Evolutionary conservation across 2,888 invertebrate genomes (phyloP), one percentile per base, ranked within the genome.

Genomic region (Watsonalla cultraria): DNA sequence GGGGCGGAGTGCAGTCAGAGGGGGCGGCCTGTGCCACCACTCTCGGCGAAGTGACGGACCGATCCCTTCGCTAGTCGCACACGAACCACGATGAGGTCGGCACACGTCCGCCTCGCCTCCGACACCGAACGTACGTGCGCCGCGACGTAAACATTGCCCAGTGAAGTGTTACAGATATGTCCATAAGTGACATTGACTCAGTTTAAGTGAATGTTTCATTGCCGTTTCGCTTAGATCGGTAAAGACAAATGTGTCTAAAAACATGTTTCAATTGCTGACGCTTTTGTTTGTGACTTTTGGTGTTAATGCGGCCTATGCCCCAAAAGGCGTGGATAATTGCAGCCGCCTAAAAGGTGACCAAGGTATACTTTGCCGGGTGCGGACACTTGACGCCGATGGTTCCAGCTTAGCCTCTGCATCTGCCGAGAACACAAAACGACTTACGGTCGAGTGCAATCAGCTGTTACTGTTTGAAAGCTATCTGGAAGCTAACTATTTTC

Each of bases 391-490:
- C 68, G 92, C 93, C 46, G 92, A 93, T 68, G 93, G 93, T 57
- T 92, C 94, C 62, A 94, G 93, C 78, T 88, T 94, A 63, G 90
- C 91, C 76, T 86, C 92, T 60, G 84, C 92, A 62, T 85, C 91
- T 57, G 72, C 94, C 51, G 96, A 96, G 75, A 93, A 94, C 52
- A 95, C 95, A 46, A 93, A 94, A 62, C 93, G 92, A 58, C 90
- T 97, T 61, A 92, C 93, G 61, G 92, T 97, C 58, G 93, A 93
- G 73, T 97, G 97, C 86, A 95, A 94, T 84, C 94, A 95, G 74
- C 93, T 94, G 67, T 90, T 96, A 68, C 92, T 95, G 60, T 95
- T 95, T 78, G 96, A 96, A 91, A 96, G 96, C 88, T 93, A 93
- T 62, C 86, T 97, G 54, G 93, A 94, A 59, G 92, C 93, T 9